Conservation (phyloP, 2,113 vertebrate species). For the Oreochromis aureus region DNA sequence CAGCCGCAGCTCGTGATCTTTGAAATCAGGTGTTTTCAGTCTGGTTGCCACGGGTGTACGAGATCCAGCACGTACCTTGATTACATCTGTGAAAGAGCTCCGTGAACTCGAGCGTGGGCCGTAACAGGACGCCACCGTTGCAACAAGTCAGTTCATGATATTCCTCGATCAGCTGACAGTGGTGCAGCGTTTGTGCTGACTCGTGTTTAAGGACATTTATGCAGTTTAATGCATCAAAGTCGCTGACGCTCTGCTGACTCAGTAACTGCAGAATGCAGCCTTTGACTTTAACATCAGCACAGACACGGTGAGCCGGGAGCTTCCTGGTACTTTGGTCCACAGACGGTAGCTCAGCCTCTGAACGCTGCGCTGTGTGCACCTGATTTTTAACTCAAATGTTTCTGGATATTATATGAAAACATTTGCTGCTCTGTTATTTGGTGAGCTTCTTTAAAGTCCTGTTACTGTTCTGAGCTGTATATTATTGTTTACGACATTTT, state of each 20-base stretch:
- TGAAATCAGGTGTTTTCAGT: not conserved
- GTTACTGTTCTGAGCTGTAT: not conserved
- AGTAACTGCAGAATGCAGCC: not conserved
- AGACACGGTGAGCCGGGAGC: not conserved
- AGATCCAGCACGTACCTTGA: not conserved
- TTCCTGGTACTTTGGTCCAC: not conserved
- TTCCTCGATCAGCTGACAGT: not conserved
- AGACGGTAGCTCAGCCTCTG: not conserved
- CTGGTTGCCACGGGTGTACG: not conserved
- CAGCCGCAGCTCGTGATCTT: not conserved
- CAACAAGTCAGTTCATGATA: not conserved
- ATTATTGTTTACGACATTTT: rapidly evolving
- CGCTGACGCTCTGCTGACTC: not conserved
- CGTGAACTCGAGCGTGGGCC: not conserved
- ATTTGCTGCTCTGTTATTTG: not conserved
- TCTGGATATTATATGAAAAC: not conserved
- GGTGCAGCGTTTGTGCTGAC: not conserved
- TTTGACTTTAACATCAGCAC: not conserved
- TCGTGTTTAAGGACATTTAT: not conserved
- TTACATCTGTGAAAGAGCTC: not conserved
- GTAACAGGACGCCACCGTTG: not conserved
- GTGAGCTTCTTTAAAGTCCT: not conserved
- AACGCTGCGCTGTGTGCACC: not conserved
- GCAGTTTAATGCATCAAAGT: not conserved
- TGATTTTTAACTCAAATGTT: not conserved